Percentiles rank a stretch among this genome's conserved stretches.
Conservation (phyloP, 1,140 invertebrate species). For the Aphelinus atriplicis region DNA sequence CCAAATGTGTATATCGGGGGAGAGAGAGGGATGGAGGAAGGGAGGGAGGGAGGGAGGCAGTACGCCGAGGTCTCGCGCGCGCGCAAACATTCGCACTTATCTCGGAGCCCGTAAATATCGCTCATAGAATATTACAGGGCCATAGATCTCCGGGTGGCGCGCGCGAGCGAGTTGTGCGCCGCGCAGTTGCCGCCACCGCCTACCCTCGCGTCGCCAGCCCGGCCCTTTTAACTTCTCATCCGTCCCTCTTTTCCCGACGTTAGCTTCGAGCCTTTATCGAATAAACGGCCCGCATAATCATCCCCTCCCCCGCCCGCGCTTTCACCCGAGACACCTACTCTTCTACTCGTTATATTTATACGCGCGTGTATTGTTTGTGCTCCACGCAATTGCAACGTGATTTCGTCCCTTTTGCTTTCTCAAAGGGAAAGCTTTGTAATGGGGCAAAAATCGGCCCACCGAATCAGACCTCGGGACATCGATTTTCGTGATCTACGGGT, state of each 20-base stretch:
- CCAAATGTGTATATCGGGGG: not conserved
- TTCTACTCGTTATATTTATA: too few relatives aligned
- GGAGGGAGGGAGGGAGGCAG: slow-evolving; percentile 30
- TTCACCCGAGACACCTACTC: too few relatives aligned
- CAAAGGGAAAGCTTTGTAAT: too few relatives aligned
- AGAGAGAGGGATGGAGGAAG: slow-evolving; percentile 5
- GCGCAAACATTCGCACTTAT: slow-evolving; percentile 61
- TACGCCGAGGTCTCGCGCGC: slow-evolving; percentile 41
- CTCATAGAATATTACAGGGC: slow-evolving; percentile 61
- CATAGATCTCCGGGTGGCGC: slow-evolving; percentile 53
- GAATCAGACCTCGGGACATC: too few relatives aligned
- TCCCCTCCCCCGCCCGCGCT: slow-evolving; percentile 39
- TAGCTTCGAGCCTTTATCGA: slow-evolving; percentile 57
- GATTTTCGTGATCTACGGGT: too few relatives aligned
- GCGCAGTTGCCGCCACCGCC: slow-evolving; percentile 29
- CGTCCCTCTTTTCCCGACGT: slow-evolving; percentile 43
- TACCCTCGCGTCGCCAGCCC: slow-evolving; percentile 20
- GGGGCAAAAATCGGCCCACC: too few relatives aligned
- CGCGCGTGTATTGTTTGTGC: too few relatives aligned
- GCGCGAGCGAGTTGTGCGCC: slow-evolving; percentile 1
- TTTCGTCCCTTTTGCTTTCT: too few relatives aligned
- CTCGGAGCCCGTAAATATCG: slow-evolving; percentile 60
- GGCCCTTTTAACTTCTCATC: slow-evolving; percentile 25
- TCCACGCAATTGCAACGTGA: too few relatives aligned
- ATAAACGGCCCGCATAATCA: slow-evolving; percentile 61